These are phyloP conservation scores for Vimba vimba DNA, from an alignment of 2,113 vertebrate species.

Conservation along the genomic window DNA sequence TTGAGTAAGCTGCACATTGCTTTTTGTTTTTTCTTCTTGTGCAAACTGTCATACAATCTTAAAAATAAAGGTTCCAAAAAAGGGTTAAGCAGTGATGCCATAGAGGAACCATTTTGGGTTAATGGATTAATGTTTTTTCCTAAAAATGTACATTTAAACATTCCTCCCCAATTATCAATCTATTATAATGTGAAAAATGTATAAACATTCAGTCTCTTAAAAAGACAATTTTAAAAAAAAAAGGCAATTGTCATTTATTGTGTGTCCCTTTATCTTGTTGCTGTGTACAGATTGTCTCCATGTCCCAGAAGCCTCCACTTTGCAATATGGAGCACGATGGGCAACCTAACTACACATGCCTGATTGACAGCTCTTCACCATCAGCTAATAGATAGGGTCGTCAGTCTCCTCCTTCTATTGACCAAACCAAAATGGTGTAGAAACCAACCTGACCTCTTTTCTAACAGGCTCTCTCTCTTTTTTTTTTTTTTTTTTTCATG, in stretches of 20 bases:
- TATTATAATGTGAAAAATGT: not conserved
- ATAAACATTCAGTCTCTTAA: not conserved
- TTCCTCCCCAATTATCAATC: not conserved
- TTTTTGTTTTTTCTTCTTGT: not conserved
- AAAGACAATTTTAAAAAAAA: not conserved
- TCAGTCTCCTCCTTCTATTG: conserved; percentile 35
- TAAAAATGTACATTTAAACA: not conserved
- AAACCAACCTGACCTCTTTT: conserved; percentile 46
- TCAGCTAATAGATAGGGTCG: conserved; percentile 38
- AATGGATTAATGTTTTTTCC: not conserved
- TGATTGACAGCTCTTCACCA: conserved; percentile 51
- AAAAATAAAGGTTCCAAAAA: not conserved
- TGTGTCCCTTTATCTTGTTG: conserved; percentile 70
- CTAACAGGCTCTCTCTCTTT: not conserved
- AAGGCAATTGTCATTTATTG: not conserved
- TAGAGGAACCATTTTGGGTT: too few relatives aligned
- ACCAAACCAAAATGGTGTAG: conserved; percentile 54
- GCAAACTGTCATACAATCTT: not conserved
- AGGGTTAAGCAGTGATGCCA: not conserved
- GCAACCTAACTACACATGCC: conserved; percentile 67
- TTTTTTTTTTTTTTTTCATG: not conserved
- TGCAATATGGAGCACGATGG: conserved; percentile 84
- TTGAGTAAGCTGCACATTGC: not conserved
- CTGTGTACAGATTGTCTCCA: conserved; percentile 40
- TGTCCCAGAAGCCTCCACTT: conserved; percentile 76